Conservation (phyloP, 2,888 invertebrate species). For the Metopia argyrocephala region DNA sequence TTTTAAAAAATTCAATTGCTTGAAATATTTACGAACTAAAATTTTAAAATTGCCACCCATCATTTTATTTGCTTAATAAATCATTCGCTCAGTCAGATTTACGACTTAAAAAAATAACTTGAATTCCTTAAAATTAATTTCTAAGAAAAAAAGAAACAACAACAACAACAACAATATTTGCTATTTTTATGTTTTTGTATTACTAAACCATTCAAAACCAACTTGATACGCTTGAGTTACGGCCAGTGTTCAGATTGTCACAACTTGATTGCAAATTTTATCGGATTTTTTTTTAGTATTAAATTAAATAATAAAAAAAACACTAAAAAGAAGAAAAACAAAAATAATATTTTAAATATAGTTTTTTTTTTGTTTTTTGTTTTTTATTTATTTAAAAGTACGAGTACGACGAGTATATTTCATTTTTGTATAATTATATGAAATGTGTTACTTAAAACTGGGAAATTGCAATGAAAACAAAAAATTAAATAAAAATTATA, state of each 20-base stretch:
- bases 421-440: slow-evolving; percentile 29
- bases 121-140: too few species aligned
- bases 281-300: slow-evolving; percentile 21
- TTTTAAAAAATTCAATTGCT: too few species aligned
- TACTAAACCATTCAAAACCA: slow-evolving; percentile 10
- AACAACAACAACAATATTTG: too few species aligned
- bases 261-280: slow-evolving; percentile 54
- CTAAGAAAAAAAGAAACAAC: too few species aligned
- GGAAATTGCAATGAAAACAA: slow-evolving; percentile 30
- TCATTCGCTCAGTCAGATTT: too few species aligned
- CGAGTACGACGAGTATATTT: too few species aligned
- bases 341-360: too few species aligned
- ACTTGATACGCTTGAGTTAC: slow-evolving; percentile 50
- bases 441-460: slow-evolving; percentile 25
- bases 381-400: not conserved
- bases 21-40: too few species aligned
- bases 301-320: not conserved
- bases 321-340: slow-evolving; percentile 1
- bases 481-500: slow-evolving; percentile 20
- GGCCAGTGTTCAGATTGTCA: slow-evolving; percentile 46
- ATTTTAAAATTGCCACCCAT: too few species aligned
- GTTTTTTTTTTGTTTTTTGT: not conserved
- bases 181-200: not conserved
- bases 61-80: too few species aligned
- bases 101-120: too few species aligned